Base-by-base conservation (phyloP, 1,140 invertebrate genomes). In the Drosophila burlai region DNA sequence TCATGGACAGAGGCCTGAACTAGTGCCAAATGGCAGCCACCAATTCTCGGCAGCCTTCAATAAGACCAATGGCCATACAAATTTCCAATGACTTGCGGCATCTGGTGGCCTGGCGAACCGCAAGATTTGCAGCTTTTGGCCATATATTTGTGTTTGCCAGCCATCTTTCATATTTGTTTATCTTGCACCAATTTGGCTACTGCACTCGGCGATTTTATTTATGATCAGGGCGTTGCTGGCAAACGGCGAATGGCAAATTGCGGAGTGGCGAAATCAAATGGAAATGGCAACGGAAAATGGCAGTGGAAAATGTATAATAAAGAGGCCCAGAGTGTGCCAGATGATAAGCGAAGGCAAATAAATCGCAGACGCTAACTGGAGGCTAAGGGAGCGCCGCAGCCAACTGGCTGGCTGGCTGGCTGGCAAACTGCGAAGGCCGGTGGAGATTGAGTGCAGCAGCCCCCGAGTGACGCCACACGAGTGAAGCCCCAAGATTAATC, bases 361-460 rank as follows among this genome's bases (percentile, higher is more conserved):
- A 84, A 84, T 84, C 54, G 76, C 47, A 38, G 31, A 58, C 40
- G 40, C 55, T 40, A 42, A 29, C 29, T 45, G 62, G 69, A 4
- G 64, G 52, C 29, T 52, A 40, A 38, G 46, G 68, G 47, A 62
- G 68, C 50, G 38, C 15, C 71, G 42, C 55, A 43, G 38, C 15
- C 71, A 26, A 26, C 26, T 26, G 26, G 26, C 26, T 24, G 3
- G 42, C 47, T 34, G 61, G 61, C 54, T 61, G 43, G 73, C 54
- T 72, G 52, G 73, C 49, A 40, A 29, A 65, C 60, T 54, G 49
- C 42, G 67, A 68, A 67, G 63, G 50, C 50, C 73, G 79, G 67
- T 57, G 78, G 84, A 86, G 83, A 86, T 87, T 83, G 83, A 86
- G 76, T 86, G 83, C 83, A 87, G 71, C 75, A 49, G 46, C 46